Evolutionary conservation across 2,113 vertebrate species (phyloP).

Genomic region (Neogobius melanostomus): DNA sequence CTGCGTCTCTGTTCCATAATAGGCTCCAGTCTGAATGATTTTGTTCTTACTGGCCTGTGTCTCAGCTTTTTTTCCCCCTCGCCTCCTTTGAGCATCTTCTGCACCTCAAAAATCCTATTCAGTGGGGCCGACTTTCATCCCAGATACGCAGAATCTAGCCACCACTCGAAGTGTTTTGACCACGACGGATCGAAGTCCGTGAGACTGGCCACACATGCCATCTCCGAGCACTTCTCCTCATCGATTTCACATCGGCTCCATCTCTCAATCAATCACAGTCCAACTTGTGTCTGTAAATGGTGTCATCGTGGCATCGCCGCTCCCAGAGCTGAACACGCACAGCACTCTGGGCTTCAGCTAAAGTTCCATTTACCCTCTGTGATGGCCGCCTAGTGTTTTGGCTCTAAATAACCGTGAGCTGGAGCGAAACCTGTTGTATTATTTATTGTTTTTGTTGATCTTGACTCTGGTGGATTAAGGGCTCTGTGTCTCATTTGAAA

Average conservation of each 20-base stretch:
- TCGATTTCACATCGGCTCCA: constrained; percentile 42
- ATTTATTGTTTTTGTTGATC: background rate
- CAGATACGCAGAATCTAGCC: constrained; percentile 20
- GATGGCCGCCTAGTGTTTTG: background rate
- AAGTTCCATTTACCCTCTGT: background rate
- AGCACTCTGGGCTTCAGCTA: background rate
- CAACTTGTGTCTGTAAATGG: constrained; percentile 14
- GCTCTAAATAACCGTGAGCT: background rate
- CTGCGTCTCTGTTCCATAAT: too few relatives aligned
- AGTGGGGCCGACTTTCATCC: constrained; percentile 19
- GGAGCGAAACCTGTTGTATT: background rate
- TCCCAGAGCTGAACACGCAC: constrained; percentile 3
- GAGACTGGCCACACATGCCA: constrained; percentile 26
- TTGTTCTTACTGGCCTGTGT: background rate
- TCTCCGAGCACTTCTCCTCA: constrained; percentile 35
- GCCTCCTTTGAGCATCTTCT: constrained; percentile 13
- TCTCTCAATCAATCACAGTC: constrained; percentile 37
- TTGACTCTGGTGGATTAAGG: background rate
- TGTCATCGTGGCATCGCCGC: constrained; percentile 15
- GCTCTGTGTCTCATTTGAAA: too few relatives aligned
- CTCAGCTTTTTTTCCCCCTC: background rate
- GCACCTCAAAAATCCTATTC: constrained; percentile 29
- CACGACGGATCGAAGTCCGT: constrained; percentile 24
- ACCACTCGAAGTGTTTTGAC: constrained; percentile 23
- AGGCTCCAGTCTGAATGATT: background rate